Evolutionary conservation across 2,888 invertebrate species (phyloP).

Genomic region (Sipha maydis): DNA sequence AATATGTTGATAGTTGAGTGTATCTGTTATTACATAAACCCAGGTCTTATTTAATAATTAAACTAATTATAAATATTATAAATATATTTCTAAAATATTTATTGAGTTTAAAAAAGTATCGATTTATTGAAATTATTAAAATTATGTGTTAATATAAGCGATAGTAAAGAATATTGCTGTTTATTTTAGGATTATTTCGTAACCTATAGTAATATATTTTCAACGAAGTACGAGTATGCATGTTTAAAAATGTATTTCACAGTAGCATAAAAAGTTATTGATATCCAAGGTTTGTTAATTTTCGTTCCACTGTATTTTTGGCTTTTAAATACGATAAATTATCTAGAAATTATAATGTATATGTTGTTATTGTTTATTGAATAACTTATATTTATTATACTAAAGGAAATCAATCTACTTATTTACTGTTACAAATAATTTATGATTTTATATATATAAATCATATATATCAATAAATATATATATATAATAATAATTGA

Average conservation of each 20-base stretch:
- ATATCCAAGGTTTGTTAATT: too few species aligned
- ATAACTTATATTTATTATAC: not conserved
- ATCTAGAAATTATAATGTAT: not conserved
- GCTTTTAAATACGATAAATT: not conserved
- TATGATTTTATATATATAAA: too few species aligned
- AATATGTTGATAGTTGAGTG: too few species aligned
- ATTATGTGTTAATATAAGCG: not conserved
- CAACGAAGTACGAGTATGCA: too few species aligned
- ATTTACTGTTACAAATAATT: too few species aligned
- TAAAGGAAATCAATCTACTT: not conserved
- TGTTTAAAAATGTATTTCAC: not conserved
- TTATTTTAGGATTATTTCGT: not conserved
- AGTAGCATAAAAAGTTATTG: not conserved
- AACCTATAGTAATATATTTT: too few species aligned
- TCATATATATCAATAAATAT: not conserved
- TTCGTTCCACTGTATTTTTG: not conserved
- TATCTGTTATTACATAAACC: too few species aligned
- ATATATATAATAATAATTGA: not conserved
- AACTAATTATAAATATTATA: too few species aligned
- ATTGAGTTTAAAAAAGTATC: not conserved
- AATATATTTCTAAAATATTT: not conserved
- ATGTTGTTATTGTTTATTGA: not conserved
- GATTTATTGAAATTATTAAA: not conserved
- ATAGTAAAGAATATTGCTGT: not conserved
- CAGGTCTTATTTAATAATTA: too few species aligned